These are phyloP conservation scores for Semicossyphus pulcher DNA, from an alignment of 2,113 vertebrate genomes.

Conservation along the genomic window DNA sequence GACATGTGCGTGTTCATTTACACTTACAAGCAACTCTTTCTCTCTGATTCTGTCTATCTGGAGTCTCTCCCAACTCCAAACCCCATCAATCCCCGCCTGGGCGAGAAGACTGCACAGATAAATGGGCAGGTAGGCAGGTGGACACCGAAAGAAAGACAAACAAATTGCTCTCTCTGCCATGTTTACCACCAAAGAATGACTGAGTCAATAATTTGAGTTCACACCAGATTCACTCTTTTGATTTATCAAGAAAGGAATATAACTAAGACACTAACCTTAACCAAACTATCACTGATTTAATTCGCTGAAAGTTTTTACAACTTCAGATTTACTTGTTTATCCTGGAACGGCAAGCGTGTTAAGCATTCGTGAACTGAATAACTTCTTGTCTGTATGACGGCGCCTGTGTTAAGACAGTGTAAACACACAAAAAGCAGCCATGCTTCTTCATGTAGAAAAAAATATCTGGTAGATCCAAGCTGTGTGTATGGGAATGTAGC, in stretches of 20 bases:
- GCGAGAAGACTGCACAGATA: slow-evolving; percentile 24
- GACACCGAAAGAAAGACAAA: slow-evolving; percentile 31
- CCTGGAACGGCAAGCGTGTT: no score
- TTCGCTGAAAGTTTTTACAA: no score
- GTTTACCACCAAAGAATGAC: slow-evolving; percentile 7
- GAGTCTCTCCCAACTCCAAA: slow-evolving; percentile 31
- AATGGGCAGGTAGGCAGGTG: slow-evolving; percentile 41
- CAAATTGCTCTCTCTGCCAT: slow-evolving; percentile 35
- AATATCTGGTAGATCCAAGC: no score
- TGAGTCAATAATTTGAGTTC: not conserved
- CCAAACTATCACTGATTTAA: not conserved
- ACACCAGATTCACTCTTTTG: not conserved
- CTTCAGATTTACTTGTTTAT: no score
- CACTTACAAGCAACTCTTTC: slow-evolving; percentile 41
- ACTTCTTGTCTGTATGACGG: no score
- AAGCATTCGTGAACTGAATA: no score
- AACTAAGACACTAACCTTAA: not conserved
- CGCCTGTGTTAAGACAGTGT: no score
- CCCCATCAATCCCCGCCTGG: slow-evolving; percentile 34
- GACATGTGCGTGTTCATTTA: slow-evolving; percentile 58
- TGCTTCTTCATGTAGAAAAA: no score
- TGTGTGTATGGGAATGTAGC: no score
- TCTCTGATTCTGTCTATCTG: slow-evolving; percentile 25
- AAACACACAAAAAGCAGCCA: no score
- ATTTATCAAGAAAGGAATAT: not conserved